phyloP scores from a whole-genome alignment of 2,888 invertebrate species.

The Brenthis daphne region DNA sequence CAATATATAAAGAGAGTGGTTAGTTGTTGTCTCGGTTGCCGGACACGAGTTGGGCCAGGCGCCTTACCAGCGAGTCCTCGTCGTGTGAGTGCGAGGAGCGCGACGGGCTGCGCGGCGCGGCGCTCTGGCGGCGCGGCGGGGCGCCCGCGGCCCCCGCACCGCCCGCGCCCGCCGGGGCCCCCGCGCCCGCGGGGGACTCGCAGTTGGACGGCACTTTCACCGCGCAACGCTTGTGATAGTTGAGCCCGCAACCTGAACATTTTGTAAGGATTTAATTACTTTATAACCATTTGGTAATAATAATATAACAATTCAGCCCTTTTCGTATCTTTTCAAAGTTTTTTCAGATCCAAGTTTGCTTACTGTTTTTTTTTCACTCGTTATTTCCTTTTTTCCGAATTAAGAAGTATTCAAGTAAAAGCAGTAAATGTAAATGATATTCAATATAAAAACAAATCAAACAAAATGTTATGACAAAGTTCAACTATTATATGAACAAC shows the following conservation, averaged over 20 bases:
- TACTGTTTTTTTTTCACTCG: too few relatives aligned
- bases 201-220: constrained; percentile 99
- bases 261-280: neutral
- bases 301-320: too few relatives aligned
- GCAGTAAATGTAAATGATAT: too few relatives aligned
- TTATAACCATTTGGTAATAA: too few relatives aligned
- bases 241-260: constrained; percentile 94
- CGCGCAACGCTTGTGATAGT: constrained; percentile 98
- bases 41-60: constrained; percentile 83
- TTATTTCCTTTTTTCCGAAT: too few relatives aligned
- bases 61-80: constrained; percentile 90
- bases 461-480: too few relatives aligned
- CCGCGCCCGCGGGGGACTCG: constrained; percentile 53
- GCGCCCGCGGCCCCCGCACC: constrained; percentile 58
- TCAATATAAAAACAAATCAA: too few relatives aligned
- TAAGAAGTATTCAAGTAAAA: too few relatives aligned
- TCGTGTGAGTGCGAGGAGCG: constrained; percentile 83
- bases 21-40: constrained; percentile 47
- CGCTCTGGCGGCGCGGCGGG: constrained; percentile 49
- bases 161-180: constrained; percentile 57
- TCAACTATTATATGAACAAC: too few relatives aligned
- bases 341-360: too few relatives aligned
- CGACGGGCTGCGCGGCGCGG: constrained; percentile 87
- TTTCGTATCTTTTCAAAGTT: too few relatives aligned
- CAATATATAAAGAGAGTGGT: too few relatives aligned